phyloP scores from a whole-genome alignment of 2,888 invertebrate genomes.

The Eulithis testata region DNA sequence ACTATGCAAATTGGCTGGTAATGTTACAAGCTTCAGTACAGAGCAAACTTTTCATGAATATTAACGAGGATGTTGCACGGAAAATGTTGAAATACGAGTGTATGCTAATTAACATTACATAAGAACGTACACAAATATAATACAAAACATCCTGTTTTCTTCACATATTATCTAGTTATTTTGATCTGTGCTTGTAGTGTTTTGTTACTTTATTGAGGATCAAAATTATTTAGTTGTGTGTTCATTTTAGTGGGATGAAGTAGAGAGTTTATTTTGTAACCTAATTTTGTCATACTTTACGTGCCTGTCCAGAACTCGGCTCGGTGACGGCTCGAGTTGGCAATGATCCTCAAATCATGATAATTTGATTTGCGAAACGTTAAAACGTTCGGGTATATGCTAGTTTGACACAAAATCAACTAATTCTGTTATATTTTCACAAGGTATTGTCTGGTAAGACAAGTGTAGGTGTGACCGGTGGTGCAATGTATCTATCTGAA shows the following conservation, averaged over 20 bases:
- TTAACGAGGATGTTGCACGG: slow-evolving; percentile 59
- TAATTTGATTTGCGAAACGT: slow-evolving; percentile 58
- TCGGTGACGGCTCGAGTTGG: slow-evolving; percentile 69
- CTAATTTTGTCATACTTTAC: slow-evolving; percentile 69
- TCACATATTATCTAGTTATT: slow-evolving; percentile 60
- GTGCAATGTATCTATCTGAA: slow-evolving; percentile 70
- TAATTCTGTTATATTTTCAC: slow-evolving; percentile 84
- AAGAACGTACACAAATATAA: slow-evolving; percentile 39
- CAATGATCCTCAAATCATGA: slow-evolving; percentile 73
- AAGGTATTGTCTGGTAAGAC: slow-evolving; percentile 85
- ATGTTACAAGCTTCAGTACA: neutral
- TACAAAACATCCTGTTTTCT: slow-evolving; percentile 69
- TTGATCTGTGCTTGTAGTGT: slow-evolving; percentile 73
- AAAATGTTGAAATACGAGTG: slow-evolving; percentile 66
- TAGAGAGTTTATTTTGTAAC: slow-evolving; percentile 64
- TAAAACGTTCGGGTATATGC: slow-evolving; percentile 64
- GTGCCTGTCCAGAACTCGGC: slow-evolving; percentile 66
- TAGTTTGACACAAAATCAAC: slow-evolving; percentile 81
- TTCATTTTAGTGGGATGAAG: slow-evolving; percentile 40
- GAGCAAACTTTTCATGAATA: slow-evolving; percentile 9
- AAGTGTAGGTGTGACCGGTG: slow-evolving; percentile 81
- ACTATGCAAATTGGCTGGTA: slow-evolving; percentile 13
- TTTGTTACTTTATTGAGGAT: slow-evolving; percentile 69
- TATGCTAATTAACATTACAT: slow-evolving; percentile 62
- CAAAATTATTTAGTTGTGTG: slow-evolving; percentile 43